These are phyloP conservation scores for Amblyteles armatorius DNA, from an alignment of 2,888 invertebrate genomes.

Conservation along the genomic window DNA sequence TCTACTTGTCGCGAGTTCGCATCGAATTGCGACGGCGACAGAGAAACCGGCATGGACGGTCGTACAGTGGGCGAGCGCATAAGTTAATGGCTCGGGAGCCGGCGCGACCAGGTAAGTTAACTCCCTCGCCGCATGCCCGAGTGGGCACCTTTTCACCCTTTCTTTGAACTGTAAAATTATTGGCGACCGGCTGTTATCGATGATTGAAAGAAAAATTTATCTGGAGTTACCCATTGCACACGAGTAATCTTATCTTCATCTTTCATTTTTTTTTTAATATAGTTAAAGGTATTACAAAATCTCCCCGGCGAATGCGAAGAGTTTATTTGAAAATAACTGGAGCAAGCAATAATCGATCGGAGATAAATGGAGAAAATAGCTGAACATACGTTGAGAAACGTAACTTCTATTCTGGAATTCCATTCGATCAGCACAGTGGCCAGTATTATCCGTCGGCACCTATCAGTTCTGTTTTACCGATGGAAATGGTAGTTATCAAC, in stretches of 20 bases:
- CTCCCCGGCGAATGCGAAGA: background rate
- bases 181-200: background rate
- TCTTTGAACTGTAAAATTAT: too few relatives aligned
- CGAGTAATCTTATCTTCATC: background rate
- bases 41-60: too few relatives aligned
- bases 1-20: background rate
- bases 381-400: too few relatives aligned
- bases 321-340: background rate
- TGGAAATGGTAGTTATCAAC: background rate
- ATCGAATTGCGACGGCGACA: background rate
- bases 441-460: background rate
- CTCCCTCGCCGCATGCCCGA: too few relatives aligned
- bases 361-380: background rate
- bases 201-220: background rate
- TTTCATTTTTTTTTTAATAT: background rate
- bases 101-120: too few relatives aligned
- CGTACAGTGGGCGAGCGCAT: too few relatives aligned
- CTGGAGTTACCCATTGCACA: background rate
- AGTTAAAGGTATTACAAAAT: background rate
- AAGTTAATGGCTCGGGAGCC: too few relatives aligned
- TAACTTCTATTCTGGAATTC: background rate
- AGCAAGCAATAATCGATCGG: background rate
- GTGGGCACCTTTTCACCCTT: too few relatives aligned
- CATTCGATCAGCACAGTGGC: background rate
- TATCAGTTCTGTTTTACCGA: background rate